phyloP scores from a whole-genome alignment of 2,113 vertebrate species.

The Nycticorax nycticorax region DNA sequence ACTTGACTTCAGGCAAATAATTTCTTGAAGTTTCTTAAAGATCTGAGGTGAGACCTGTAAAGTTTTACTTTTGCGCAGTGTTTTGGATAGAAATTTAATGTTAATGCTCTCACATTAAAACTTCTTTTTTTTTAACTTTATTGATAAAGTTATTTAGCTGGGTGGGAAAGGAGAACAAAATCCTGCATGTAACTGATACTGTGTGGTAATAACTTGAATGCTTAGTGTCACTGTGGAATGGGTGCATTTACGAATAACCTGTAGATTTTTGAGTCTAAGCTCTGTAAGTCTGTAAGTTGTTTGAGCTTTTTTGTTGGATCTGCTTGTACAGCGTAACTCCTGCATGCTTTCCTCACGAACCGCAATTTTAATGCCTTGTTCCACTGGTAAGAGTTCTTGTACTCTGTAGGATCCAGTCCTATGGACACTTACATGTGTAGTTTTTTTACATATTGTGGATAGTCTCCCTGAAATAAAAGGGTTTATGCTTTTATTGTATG shows the following conservation, averaged over 20 bases:
- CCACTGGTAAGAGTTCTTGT: background rate
- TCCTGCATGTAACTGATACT: background rate
- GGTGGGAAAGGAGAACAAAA: background rate
- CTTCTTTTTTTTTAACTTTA: background rate
- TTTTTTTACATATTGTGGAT: background rate
- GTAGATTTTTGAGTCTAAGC: background rate
- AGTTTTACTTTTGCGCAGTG: background rate
- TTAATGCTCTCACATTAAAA: background rate
- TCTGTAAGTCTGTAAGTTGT: background rate
- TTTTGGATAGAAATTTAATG: background rate
- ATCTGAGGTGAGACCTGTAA: background rate
- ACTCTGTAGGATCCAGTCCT: background rate
- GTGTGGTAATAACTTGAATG: background rate
- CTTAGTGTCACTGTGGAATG: background rate
- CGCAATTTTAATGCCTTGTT: background rate
- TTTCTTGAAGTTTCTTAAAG: background rate
- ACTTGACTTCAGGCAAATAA: background rate
- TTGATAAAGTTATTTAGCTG: background rate
- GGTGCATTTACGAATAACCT: background rate
- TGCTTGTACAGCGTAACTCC: background rate
- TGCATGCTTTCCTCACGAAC: background rate
- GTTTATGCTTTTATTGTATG: background rate
- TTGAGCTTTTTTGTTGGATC: background rate
- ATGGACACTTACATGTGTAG: accelerated
- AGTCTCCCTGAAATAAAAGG: background rate